Evolutionary conservation across 2,113 vertebrate species (phyloP).

Genomic region (Pseudorhombus dupliciocellatus): DNA sequence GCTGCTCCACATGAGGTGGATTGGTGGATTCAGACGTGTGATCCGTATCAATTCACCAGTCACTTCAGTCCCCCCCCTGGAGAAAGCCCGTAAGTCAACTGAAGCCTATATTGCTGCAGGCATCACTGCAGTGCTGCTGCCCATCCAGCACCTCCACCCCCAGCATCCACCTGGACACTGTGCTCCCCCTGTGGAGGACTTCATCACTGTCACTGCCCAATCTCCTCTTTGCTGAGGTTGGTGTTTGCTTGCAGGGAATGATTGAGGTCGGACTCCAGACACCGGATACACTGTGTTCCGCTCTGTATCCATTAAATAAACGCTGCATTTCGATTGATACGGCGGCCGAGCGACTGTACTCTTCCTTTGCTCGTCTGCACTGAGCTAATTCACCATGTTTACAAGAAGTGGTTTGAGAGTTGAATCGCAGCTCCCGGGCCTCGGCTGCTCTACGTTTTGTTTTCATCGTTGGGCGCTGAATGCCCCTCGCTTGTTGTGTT

Average conservation of each 20-base stretch:
- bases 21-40: not conserved
- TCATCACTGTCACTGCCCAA: conserved; percentile 47
- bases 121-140: not conserved
- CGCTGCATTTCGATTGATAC: not conserved
- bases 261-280: conserved; percentile 31
- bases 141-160: conserved; percentile 7
- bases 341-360: not conserved
- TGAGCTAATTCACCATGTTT: not conserved
- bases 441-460: not conserved
- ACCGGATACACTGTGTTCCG: conserved; percentile 7
- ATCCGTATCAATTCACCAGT: not conserved
- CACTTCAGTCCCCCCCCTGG: not conserved
- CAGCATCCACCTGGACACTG: conserved; percentile 31
- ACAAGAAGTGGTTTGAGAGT: conserved; percentile 12
- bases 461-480: conserved; percentile 9
- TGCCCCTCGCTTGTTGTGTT: not conserved
- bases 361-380: not conserved
- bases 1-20: not conserved
- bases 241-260: conserved; percentile 40
- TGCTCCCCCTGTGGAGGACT: conserved; percentile 37
- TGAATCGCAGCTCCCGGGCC: not conserved
- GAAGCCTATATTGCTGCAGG: not conserved
- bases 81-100: not conserved
- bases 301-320: conserved; percentile 32
- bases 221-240: conserved; percentile 39